phyloP scores from a whole-genome alignment of 1,140 invertebrate genomes.

The Magallana ariakensis region DNA sequence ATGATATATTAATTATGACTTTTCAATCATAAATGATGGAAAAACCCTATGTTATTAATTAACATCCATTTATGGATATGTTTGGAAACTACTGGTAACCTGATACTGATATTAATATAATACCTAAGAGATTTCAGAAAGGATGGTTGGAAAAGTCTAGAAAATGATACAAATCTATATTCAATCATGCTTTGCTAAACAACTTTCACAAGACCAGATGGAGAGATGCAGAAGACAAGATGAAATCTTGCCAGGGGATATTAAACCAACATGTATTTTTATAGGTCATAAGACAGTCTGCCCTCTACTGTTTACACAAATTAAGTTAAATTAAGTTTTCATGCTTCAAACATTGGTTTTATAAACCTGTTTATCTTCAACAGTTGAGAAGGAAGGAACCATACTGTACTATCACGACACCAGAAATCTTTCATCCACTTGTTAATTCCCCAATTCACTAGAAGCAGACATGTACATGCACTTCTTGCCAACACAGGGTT shows the following conservation, averaged over 20 bases:
- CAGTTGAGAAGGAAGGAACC: not conserved
- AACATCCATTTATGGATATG: not conserved
- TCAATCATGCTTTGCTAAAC: constrained; percentile 5
- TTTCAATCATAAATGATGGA: not conserved
- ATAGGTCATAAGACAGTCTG: not conserved
- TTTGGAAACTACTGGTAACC: not conserved
- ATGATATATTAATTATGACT: not conserved
- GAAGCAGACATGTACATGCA: too few relatives aligned
- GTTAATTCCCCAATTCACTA: not conserved
- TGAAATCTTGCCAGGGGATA: not conserved
- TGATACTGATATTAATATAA: not conserved
- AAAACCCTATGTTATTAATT: not conserved
- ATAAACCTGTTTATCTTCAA: not conserved
- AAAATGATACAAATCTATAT: constrained; percentile 10
- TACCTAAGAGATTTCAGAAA: not conserved
- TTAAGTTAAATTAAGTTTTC: constrained; percentile 21
- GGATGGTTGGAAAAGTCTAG: not conserved
- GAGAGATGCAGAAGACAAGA: not conserved
- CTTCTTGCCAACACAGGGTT: too few relatives aligned
- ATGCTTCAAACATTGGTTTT: not conserved
- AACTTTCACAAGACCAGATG: constrained; percentile 12
- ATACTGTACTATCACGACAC: not conserved
- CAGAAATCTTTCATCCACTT: not conserved
- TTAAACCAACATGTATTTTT: not conserved
- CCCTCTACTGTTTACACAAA: not conserved